Evolutionary conservation across 2,113 vertebrate genomes (phyloP).

Genomic region (Oryzias melastigma): DNA sequence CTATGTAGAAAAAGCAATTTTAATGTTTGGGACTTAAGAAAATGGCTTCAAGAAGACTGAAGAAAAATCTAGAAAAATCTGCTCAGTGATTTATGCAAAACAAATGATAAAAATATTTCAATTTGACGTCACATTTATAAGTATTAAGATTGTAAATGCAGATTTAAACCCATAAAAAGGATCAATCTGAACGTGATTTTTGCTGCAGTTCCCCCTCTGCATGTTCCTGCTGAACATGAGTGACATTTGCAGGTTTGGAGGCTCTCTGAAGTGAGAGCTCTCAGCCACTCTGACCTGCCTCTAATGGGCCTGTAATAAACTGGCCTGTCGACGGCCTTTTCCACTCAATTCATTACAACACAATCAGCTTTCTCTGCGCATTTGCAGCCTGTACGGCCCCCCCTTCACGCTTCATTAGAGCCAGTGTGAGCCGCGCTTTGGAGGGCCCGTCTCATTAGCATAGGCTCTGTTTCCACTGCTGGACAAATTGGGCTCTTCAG

Average conservation of each 20-base stretch:
- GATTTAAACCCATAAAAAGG: neutral
- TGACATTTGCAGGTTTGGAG: slow-evolving; percentile 1
- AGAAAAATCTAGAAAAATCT: no score
- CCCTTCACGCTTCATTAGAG: slow-evolving; percentile 96
- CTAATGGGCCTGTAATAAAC: slow-evolving; percentile 79
- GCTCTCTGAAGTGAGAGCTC: neutral
- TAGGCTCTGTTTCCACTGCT: slow-evolving; percentile 59
- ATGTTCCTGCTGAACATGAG: neutral
- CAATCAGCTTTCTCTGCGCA: slow-evolving; percentile 82
- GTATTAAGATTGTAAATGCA: no score
- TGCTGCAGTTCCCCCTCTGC: neutral
- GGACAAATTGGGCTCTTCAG: slow-evolving; percentile 64
- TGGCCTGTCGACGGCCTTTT: slow-evolving; percentile 93
- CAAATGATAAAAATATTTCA: no score
- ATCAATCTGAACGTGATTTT: neutral
- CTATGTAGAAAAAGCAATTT: no score
- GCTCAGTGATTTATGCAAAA: no score
- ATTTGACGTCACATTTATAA: no score
- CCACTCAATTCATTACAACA: slow-evolving; percentile 99
- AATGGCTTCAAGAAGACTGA: no score
- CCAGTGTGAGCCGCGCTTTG: slow-evolving; percentile 64
- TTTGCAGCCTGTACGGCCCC: slow-evolving; percentile 86
- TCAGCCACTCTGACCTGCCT: slow-evolving; percentile 81
- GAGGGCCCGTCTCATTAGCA: slow-evolving; percentile 87
- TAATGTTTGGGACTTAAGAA: no score